Base-by-base conservation (phyloP, 1,140 invertebrate genomes). In the Tetramorium parvispinum region DNA sequence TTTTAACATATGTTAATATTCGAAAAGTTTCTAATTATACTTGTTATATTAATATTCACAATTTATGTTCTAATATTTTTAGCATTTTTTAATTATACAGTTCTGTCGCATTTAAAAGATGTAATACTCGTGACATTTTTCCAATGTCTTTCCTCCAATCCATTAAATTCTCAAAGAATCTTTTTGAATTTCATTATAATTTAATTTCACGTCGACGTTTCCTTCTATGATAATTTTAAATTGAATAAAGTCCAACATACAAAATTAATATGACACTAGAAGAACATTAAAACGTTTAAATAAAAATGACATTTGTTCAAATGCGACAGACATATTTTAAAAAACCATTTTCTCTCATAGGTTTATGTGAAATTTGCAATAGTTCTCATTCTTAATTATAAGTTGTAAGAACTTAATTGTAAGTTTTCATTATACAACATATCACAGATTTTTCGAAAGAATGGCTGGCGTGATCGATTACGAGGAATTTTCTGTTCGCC, bases 401-500 rank as follows among this genome's bases (percentile, higher is more conserved):
- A 46, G 13, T 66, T 79, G n/a, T n/a, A n/a, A n/a, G n/a, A n/a
- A n/a, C 11, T 24, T n/a, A 66, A 40, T 5, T 49, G 24, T 4
- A 43, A 46, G 13, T 66, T 79, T 4, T 13, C 32, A 49, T 65
- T 63, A 63, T 63, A 13, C n/a, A n/a, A 11, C 18, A 43, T 49
- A 49, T 21, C 6, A 21, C 21, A 51, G n/a, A 79, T 79, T 21
- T 24, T 68, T 7, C 32, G 32, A 55, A 83, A 59, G 24, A 73
- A 59, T 32, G 24, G 13, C 2, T 46, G 8, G 21, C 40, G 43
- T 55, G 40, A 59, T 66, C 77, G 77, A 68, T 83, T 49, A 49
- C 40, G 40, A 73, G n/a, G 53, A 37, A 83, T 75, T 83, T 75
- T 75, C 40, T 82, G 8, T 71, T 57, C 55, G 70, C 70, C n/a